Percentiles rank a stretch among this genome's conserved stretches.
Conservation (phyloP, 1,140 invertebrate species). For the Physella acuta region DNA sequence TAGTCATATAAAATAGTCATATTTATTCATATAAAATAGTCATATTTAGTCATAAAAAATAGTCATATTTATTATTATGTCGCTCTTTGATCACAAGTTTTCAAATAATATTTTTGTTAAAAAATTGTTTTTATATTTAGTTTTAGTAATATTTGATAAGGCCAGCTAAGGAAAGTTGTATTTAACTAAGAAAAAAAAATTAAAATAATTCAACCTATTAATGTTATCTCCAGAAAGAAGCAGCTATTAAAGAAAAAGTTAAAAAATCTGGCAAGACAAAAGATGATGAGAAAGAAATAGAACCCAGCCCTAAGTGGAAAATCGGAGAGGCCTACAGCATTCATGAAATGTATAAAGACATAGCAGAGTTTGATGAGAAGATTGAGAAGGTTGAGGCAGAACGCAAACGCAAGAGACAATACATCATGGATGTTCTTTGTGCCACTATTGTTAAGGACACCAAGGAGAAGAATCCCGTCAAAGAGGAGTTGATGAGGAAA, state of each 20-base stretch:
- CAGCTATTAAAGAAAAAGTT: not conserved
- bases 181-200: not conserved
- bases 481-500: not conserved
- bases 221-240: not conserved
- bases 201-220: not conserved
- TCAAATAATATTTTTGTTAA: not conserved
- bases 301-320: too few species aligned
- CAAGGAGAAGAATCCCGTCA: too few species aligned
- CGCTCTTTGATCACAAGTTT: not conserved
- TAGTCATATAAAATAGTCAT: not conserved
- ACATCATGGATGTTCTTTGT: too few species aligned
- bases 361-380: conserved; percentile 2
- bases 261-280: too few species aligned
- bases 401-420: not conserved
- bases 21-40: not conserved
- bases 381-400: not conserved
- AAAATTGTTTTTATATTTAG: not conserved
- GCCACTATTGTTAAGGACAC: too few species aligned
- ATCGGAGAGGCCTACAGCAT: conserved; percentile 14
- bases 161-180: not conserved
- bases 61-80: not conserved
- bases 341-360: not conserved
- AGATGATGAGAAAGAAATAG: too few species aligned
- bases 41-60: not conserved
- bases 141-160: not conserved